Base-by-base conservation (phyloP, 2,888 invertebrate species). In the Laspeyria flexula region DNA sequence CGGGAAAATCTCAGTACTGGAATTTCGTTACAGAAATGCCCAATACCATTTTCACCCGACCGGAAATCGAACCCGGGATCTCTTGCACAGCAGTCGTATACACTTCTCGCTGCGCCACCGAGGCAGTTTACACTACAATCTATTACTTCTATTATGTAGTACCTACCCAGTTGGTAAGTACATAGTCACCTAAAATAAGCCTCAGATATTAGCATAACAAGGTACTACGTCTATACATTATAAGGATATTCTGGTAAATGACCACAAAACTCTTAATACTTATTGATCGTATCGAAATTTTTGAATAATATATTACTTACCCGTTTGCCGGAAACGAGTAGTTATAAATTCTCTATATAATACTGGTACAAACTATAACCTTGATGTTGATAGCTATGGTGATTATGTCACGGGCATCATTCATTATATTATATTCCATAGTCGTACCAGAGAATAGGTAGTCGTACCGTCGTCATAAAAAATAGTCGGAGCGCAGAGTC, bases 371-470 rank as follows among this genome's bases (percentile, higher is more conserved):
- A 63, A 55, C 46, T 47, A 59, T 33, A 71, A 60, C 76, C 76
- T 79, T 81, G 75, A 67, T 42, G 75, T 79, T 81, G 75, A 67
- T 41, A 47, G 46, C 46, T 65, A 72, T 70, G 69, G 67, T 64
- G 75, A 74, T 81, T 81, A 75, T 75, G 74, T 79, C 80, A 80
- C 61, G 56, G 58, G 63, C 45, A 67, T 51, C 61, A 65, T 64
- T 74, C 70, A 67, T 61, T 25, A 25, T 7, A 25, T 25, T 6
- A 63, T 77, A 81, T 82, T 77, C 81, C 52, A 52, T 48, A 55
- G 65, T 38, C 72, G 77, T 80, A 72, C 41, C 47, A 54, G 57
- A n/a, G n/a, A n/a, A n/a, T n/a, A n/a, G n/a, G n/a, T n/a, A n/a
- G n/a, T n/a, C n/a, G n/a, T n/a, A n/a, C n/a, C n/a, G n/a, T n/a